Evolutionary conservation across 2,113 vertebrate genomes (phyloP).

Genomic region (Phyllopteryx taeniolatus): DNA sequence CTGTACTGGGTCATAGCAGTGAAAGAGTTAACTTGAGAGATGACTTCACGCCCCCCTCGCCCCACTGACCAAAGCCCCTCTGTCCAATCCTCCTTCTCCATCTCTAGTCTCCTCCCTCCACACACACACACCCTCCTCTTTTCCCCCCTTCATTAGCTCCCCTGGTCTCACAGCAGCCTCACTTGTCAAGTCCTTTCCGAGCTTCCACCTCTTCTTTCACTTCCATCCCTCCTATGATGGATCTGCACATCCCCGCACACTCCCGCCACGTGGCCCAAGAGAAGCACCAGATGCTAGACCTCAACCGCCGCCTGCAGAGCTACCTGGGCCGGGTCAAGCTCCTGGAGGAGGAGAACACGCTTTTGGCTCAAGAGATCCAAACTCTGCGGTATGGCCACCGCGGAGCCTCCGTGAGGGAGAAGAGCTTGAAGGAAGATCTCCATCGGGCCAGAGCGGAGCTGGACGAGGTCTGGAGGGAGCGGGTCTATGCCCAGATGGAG

Average conservation of each 20-base stretch:
- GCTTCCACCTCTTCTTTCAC: conserved; percentile 6
- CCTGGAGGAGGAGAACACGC: conserved; percentile 86
- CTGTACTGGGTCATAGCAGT: conserved; percentile 15
- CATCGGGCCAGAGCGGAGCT: conserved; percentile 69
- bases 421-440: conserved; percentile 78
- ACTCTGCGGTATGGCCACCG: conserved; percentile 59
- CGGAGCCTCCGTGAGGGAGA: conserved; percentile 13
- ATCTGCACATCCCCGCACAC: conserved; percentile 36
- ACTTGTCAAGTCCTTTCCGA: conserved; percentile 1
- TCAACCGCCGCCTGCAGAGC: conserved; percentile 86
- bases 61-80: conserved; percentile 4
- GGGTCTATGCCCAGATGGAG: conserved; percentile 76
- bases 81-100: conserved; percentile 23
- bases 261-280: conserved; percentile 71
- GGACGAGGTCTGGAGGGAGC: conserved; percentile 77
- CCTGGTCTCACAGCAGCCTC: conserved; percentile 42
- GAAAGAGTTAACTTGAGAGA: conserved; percentile 64
- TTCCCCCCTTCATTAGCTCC: conserved; percentile 53
- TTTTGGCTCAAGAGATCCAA: conserved; percentile 78
- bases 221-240: conserved; percentile 52
- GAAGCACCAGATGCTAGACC: conserved; percentile 89
- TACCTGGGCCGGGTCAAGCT: conserved; percentile 85
- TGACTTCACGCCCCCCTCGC: conserved; percentile 48
- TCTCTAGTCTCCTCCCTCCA: conserved; percentile 33
- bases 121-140: neutral